These are phyloP conservation scores for Cisticola juncidis DNA, from an alignment of 2,113 vertebrate genomes.

Conservation along the genomic window DNA sequence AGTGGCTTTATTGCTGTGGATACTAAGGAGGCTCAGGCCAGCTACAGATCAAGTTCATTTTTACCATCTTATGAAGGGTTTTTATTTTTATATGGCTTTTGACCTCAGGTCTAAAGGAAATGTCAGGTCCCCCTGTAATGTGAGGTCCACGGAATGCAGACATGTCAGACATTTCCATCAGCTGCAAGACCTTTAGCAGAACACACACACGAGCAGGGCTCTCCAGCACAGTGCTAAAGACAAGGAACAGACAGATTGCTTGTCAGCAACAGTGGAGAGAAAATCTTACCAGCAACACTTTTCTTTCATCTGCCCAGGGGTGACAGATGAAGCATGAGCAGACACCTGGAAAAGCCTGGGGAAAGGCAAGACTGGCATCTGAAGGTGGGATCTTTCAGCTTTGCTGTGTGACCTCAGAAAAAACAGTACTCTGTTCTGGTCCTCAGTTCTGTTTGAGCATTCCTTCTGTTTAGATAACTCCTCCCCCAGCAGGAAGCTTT, in stretches of 20 bases:
- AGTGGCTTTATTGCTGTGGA: neutral
- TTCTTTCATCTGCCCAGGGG: neutral
- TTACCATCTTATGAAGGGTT: neutral
- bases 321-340: neutral
- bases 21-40: neutral
- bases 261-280: neutral
- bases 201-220: neutral
- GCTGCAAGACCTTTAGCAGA: neutral
- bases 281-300: neutral
- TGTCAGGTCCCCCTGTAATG: neutral
- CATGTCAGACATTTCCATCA: neutral
- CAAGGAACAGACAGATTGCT: neutral
- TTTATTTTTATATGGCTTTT: slow-evolving; percentile 28
- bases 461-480: neutral
- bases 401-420: neutral
- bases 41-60: neutral
- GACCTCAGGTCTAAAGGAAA: neutral
- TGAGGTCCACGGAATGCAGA: neutral
- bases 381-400: neutral
- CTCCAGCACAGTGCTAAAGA: neutral
- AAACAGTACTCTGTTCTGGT: neutral
- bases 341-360: neutral
- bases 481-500: neutral
- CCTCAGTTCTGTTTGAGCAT: neutral
- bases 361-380: neutral